Percentiles rank a stretch among this genome's conserved stretches.
Evolutionary conservation across 92 coral and sea anemone genomes (phyloP).

Genomic region (Ricordea florida): DNA sequence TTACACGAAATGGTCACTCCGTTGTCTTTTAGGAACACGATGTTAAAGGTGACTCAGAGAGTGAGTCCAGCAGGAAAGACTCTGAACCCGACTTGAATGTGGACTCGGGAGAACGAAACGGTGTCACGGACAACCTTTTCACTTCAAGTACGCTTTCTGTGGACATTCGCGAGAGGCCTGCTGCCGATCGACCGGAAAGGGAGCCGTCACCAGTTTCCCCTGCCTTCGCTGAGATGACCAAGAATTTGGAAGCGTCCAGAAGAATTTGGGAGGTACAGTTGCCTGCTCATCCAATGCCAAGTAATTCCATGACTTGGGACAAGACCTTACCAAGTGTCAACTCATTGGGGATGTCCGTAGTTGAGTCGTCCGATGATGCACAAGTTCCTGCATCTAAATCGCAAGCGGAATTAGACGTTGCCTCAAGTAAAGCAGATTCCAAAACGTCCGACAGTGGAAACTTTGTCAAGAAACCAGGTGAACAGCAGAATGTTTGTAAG

Average conservation of each 20-base stretch:
- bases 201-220: conserved; percentile 86
- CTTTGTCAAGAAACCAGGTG: conserved; percentile 81
- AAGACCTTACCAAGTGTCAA: conserved; percentile 57
- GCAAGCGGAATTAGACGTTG: conserved; percentile 62
- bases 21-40: conserved; percentile 28
- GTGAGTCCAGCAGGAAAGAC: conserved; percentile 60
- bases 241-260: conserved; percentile 83
- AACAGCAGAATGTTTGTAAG: conserved; percentile 95
- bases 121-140: conserved; percentile 69
- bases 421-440: conserved; percentile 64
- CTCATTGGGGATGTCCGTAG: conserved; percentile 43
- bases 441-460: conserved; percentile 69
- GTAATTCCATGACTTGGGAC: conserved; percentile 43
- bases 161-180: conserved; percentile 59
- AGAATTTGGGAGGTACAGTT: conserved; percentile 79
- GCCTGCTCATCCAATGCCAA: conserved; percentile 19
- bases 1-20: too few relatives aligned
- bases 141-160: conserved; percentile 65
- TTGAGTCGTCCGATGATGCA: conserved; percentile 52
- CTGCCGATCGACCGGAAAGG: conserved; percentile 69
- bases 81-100: conserved; percentile 72
- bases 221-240: conserved; percentile 63
- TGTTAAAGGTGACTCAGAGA: conserved; percentile 35
- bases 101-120: conserved; percentile 55
- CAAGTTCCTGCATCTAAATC: conserved; percentile 48